Conservation (phyloP, 1,140 invertebrate genomes). For the Drosophila watanabei region DNA sequence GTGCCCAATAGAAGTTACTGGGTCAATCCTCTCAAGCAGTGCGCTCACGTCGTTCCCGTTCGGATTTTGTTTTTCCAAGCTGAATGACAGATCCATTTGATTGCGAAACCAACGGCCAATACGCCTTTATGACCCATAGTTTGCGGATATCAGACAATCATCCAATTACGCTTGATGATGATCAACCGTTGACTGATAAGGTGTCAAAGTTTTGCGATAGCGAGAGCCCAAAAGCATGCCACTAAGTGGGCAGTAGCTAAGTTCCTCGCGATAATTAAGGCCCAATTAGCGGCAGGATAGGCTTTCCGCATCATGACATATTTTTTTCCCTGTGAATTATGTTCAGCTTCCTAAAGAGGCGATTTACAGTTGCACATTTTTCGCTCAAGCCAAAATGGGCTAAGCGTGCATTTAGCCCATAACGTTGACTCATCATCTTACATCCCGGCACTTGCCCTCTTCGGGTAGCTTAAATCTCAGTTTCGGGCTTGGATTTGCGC, state of each 20-base stretch:
- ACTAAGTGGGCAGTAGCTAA: constrained; percentile 14
- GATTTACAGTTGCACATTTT: constrained; percentile 36
- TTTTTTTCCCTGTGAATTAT: constrained; percentile 21
- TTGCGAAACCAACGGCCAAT: constrained; percentile 3
- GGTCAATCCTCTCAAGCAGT: constrained; percentile 16
- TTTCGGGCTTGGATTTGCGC: constrained; percentile 17
- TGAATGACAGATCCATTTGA: constrained; percentile 9
- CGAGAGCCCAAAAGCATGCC: constrained; percentile 44
- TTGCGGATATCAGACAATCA: constrained; percentile 30
- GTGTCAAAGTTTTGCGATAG: constrained; percentile 30
- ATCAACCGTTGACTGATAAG: constrained; percentile 59
- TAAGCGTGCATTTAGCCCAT: constrained; percentile 53
- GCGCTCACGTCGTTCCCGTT: constrained; percentile 27
- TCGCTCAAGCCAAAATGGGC: constrained; percentile 19
- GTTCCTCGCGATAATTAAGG: constrained; percentile 41
- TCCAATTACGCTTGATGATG: constrained; percentile 30
- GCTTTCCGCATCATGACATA: not conserved
- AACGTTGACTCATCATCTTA: constrained; percentile 39
- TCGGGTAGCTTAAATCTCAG: constrained; percentile 37
- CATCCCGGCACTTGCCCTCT: constrained; percentile 41
- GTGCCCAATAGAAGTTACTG: constrained; percentile 27
- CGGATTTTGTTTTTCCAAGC: constrained; percentile 8
- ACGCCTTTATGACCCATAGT: constrained; percentile 14
- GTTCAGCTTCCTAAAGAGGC: not conserved
- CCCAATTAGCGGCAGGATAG: constrained; percentile 38